These are phyloP conservation scores for Acrobasis consociella DNA, from an alignment of 2,888 invertebrate species.

Conservation along the genomic window DNA sequence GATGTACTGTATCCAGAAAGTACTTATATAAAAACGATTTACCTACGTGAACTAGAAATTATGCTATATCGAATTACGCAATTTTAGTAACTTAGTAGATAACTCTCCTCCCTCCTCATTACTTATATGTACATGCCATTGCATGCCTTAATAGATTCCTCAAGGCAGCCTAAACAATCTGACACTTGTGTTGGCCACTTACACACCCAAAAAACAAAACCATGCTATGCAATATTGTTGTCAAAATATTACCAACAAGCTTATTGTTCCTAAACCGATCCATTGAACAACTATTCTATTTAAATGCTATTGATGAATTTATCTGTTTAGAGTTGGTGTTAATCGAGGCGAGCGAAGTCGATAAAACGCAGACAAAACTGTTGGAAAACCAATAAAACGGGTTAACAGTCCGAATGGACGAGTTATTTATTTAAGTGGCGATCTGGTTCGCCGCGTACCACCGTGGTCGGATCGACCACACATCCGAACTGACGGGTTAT, in stretches of 20 bases:
- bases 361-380: constrained; percentile 66
- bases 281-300: constrained; percentile 26
- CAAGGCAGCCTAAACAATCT: too few relatives aligned
- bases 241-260: constrained; percentile 20
- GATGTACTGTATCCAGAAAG: too few relatives aligned
- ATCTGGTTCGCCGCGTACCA: constrained; percentile 49
- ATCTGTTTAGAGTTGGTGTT: constrained; percentile 70
- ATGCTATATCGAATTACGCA: too few relatives aligned
- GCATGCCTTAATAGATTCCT: too few relatives aligned
- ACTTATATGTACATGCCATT: too few relatives aligned
- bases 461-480: constrained; percentile 62
- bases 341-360: constrained; percentile 58
- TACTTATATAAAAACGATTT: too few relatives aligned
- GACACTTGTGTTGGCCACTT: too few relatives aligned
- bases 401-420: constrained; percentile 51
- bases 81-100: too few relatives aligned
- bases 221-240: constrained; percentile 3
- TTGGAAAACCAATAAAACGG: constrained; percentile 71
- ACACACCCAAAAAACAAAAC: too few relatives aligned
- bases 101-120: too few relatives aligned
- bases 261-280: constrained; percentile 13
- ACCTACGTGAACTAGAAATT: too few relatives aligned
- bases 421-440: constrained; percentile 78
- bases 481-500: constrained; percentile 53
- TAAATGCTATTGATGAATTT: constrained; percentile 67